Conservation (phyloP, 2,797 vertebrate species). For the Pseudochirops cupreus region DNA sequence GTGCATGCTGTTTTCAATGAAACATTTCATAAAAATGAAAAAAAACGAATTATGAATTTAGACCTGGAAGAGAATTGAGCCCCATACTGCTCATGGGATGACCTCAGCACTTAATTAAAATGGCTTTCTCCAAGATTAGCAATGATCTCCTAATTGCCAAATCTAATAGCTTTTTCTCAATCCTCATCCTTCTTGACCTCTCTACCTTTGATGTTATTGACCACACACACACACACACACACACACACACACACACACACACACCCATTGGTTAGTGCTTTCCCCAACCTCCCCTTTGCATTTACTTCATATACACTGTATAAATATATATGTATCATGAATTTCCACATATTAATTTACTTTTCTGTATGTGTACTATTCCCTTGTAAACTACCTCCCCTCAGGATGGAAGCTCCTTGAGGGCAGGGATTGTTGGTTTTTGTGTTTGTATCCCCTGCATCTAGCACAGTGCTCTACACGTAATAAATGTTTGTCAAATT, state of each 20-base stretch:
- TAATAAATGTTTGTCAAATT: neutral
- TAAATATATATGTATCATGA: neutral
- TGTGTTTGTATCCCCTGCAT: neutral
- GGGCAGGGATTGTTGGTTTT: neutral
- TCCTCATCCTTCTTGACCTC: too few relatives aligned
- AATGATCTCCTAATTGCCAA: too few relatives aligned
- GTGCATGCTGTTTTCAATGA: neutral
- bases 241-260: neutral
- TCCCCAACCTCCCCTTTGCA: neutral
- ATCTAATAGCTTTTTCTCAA: too few relatives aligned
- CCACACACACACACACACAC: neutral
- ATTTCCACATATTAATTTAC: neutral
- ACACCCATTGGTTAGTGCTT: neutral
- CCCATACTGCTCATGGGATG: neutral
- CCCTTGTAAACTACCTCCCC: neutral
- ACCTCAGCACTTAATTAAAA: too few relatives aligned
- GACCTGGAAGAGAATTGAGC: neutral
- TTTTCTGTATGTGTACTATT: neutral
- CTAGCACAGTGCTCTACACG: neutral
- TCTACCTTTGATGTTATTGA: too few relatives aligned
- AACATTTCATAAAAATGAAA: neutral
- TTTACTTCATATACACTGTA: neutral
- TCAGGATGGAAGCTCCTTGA: neutral
- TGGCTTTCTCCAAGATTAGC: too few relatives aligned
- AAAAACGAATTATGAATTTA: neutral